A percentile compares a stretch with the other conserved stretches of the same genome.
These are phyloP conservation scores for Mizuhopecten yessoensis DNA, from an alignment of 1,140 invertebrate genomes.

Conservation along the genomic window DNA sequence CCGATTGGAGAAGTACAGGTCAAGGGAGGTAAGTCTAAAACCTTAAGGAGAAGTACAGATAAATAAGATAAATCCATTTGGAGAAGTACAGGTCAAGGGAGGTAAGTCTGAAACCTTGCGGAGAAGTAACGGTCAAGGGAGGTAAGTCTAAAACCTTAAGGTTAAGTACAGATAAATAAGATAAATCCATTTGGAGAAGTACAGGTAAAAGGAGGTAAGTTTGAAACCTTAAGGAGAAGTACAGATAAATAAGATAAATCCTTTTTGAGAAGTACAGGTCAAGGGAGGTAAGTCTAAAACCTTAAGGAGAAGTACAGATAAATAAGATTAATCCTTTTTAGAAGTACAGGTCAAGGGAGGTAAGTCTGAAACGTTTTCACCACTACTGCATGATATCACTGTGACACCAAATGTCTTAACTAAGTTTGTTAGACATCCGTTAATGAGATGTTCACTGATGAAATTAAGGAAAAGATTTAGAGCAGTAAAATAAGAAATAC, in stretches of 20 bases:
- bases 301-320: conserved; percentile 77
- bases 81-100: conserved; percentile 6
- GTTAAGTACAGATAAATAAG: conserved; percentile 43
- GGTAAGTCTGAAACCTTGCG: conserved; percentile 61
- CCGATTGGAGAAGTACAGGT: not conserved
- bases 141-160: conserved; percentile 62
- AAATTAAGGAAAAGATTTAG: too few species aligned
- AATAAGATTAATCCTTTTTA: conserved; percentile 70
- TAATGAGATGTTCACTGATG: too few species aligned
- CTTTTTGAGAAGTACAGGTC: not conserved
- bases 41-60: not conserved
- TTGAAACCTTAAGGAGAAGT: not conserved
- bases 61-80: not conserved
- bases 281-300: conserved; percentile 40
- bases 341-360: conserved; percentile 47
- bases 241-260: not conserved
- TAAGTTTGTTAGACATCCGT: too few species aligned
- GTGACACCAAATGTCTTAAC: too few species aligned
- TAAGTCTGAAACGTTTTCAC: not conserved
- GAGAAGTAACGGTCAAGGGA: conserved; percentile 77
- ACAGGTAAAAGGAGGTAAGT: conserved; percentile 32
- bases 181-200: conserved; percentile 3
- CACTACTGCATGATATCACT: too few species aligned
- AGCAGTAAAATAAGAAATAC: too few species aligned
- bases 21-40: conserved; percentile 49